phyloP scores from a whole-genome alignment of 1,140 invertebrate species.

The Zaprionus inermis region DNA sequence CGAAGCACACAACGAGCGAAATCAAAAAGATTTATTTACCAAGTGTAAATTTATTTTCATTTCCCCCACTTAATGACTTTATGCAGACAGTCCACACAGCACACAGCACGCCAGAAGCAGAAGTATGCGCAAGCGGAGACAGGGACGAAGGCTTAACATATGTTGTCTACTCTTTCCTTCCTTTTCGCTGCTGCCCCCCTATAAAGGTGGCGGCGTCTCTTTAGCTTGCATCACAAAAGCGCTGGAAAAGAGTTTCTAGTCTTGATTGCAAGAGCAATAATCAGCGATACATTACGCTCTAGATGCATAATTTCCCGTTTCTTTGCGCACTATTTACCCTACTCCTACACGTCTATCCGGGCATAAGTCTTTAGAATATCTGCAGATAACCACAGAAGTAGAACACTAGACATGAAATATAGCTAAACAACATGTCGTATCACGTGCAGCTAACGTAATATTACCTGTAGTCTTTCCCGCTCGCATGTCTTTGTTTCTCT shows the following conservation, averaged over 20 bases:
- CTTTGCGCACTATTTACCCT: constrained; percentile 44
- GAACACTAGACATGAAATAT: constrained; percentile 55
- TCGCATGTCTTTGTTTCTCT: neutral
- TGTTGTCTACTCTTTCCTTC: constrained; percentile 25
- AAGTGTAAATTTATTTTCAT: constrained; percentile 79
- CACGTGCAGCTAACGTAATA: constrained; percentile 13
- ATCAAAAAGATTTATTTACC: constrained; percentile 81
- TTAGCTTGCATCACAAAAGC: constrained; percentile 28
- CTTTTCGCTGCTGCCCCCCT: constrained; percentile 41
- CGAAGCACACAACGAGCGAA: constrained; percentile 30
- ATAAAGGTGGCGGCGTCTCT: constrained; percentile 69
- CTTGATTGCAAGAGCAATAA: constrained; percentile 48
- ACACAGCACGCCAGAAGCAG: neutral
- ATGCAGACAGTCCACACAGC: constrained; percentile 49
- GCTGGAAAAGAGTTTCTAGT: constrained; percentile 49
- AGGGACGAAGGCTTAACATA: constrained; percentile 62
- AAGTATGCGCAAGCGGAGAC: constrained; percentile 2
- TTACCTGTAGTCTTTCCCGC: constrained; percentile 42
- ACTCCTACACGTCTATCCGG: constrained; percentile 7
- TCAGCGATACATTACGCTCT: constrained; percentile 25
- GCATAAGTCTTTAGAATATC: constrained; percentile 56
- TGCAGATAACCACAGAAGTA: constrained; percentile 32
- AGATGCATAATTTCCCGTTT: constrained; percentile 70
- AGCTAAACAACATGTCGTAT: constrained; percentile 58
- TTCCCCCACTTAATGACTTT: constrained; percentile 77